Evolutionary conservation across 1,140 invertebrate genomes (phyloP), one percentile per base, ranked within the genome.

Genomic region (Drosophila teissieri): DNA sequence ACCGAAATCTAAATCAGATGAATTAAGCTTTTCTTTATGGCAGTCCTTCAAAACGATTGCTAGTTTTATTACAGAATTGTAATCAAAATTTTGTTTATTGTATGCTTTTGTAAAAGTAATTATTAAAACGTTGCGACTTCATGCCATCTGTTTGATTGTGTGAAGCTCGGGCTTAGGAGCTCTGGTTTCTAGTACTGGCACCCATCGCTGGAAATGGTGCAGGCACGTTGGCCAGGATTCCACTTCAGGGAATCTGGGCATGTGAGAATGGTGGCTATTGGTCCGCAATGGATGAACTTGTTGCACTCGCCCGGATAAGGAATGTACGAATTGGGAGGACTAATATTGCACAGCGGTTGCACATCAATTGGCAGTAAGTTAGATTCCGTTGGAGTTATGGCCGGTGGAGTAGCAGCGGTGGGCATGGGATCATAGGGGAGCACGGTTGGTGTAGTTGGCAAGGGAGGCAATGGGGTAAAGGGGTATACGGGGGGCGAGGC

Each of bases 231-330:
- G 11, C 4, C 22, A 3, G 36, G 24, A 36, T 73, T 70, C 81
- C 84, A 91, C 17, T 49, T 78, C 48, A 89, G 64, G 22, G 70
- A 42, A 5, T 14, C 67, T 0, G 70, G 46, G 10, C 90, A 91
- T 11, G 36, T 68, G 1, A 86, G 24, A 11, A 91, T 72, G 10
- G 22, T 55, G 1, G 54, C 57, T 3, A 27, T 60, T 22, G 70
- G 73, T 15, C 82, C 79, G 12, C 91, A 92, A 7, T 74, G 27
- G 14, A 91, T 86, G 15, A 92, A 91, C 58, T 89, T 85, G 5
- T 68, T 73, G 14, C 91, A 92, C 68, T 90, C 70, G 10, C 45
- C 63, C 2, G 90, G 90, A 75, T 91, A 82, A 10, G 73, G 51
- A 7, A 88, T 42, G 57, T 80, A 91, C 2, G 52, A 22, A 8